Conservation (phyloP, 2,113 vertebrate species). For the Monarcha castaneiventris region DNA sequence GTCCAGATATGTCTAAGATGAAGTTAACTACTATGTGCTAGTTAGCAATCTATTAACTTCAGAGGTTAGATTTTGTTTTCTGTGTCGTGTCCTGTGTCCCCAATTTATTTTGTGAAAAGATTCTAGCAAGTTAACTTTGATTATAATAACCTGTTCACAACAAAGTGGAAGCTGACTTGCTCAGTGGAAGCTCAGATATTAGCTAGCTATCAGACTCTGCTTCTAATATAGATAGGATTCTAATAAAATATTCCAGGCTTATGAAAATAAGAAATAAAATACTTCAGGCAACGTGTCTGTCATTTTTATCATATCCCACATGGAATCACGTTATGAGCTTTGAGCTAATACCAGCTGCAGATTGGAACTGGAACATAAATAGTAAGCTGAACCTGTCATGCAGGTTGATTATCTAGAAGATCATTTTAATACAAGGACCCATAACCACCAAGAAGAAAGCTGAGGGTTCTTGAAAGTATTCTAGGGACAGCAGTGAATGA, state of each 20-base stretch:
- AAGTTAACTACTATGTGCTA: neutral
- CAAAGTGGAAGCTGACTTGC: neutral
- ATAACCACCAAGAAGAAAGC: neutral
- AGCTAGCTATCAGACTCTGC: neutral
- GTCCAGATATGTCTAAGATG: neutral
- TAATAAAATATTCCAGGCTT: conserved; percentile 19
- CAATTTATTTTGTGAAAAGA: neutral
- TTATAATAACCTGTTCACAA: neutral
- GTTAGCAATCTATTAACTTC: neutral
- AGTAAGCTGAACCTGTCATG: neutral
- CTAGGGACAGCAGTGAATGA: neutral
- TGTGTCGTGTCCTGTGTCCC: fast-evolving
- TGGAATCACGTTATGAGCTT: neutral
- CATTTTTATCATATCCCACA: neutral
- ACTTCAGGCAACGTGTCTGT: neutral
- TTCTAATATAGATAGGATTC: neutral
- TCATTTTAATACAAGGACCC: neutral
- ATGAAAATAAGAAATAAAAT: neutral
- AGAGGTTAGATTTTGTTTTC: neutral
- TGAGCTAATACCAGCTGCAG: neutral
- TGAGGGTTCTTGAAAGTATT: neutral
- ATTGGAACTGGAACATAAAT: neutral
- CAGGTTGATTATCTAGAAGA: neutral
- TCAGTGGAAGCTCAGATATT: neutral
- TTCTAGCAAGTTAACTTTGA: neutral